Evolutionary conservation across 2,888 invertebrate species (phyloP).

Genomic region (Campaea margaritaria): DNA sequence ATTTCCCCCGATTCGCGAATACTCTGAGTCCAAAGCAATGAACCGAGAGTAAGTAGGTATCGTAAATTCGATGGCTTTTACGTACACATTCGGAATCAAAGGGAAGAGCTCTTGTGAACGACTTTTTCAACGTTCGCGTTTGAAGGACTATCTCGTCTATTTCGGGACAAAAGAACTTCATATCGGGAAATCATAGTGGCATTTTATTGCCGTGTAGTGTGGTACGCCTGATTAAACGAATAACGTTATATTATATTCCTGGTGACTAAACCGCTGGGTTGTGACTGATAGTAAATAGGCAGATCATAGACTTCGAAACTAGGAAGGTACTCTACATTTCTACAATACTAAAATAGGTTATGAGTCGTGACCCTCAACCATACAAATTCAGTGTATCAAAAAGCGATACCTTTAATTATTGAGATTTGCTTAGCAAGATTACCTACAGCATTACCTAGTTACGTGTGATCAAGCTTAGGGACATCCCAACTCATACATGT

Average conservation of each 20-base stretch:
- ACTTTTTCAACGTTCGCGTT: conserved; percentile 34
- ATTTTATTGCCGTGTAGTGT: conserved; percentile 3
- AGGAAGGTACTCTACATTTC: no score
- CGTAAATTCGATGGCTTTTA: conserved; percentile 38
- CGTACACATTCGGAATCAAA: conserved; percentile 39
- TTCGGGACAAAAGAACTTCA: conserved; percentile 17
- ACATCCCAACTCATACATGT: no score
- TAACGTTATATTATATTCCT: neutral
- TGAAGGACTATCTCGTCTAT: conserved; percentile 28
- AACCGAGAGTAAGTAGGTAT: conserved; percentile 36
- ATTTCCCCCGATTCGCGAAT: conserved; percentile 30
- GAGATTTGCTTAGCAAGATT: no score
- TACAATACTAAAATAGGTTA: no score
- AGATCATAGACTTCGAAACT: no score
- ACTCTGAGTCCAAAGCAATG: conserved; percentile 32
- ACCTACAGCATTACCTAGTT: no score
- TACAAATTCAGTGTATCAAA: no score
- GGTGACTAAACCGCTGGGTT: no score
- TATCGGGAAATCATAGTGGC: conserved; percentile 17
- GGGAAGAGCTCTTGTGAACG: conserved; percentile 32
- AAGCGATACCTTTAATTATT: no score
- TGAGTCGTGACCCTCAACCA: no score
- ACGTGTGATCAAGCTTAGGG: no score
- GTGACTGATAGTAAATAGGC: no score
- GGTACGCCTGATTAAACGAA: conserved; percentile 2